A percentile compares a stretch with the other conserved stretches of the same genome.
Conservation (phyloP, 1,140 invertebrate genomes). For the Eufriesea mexicana region DNA sequence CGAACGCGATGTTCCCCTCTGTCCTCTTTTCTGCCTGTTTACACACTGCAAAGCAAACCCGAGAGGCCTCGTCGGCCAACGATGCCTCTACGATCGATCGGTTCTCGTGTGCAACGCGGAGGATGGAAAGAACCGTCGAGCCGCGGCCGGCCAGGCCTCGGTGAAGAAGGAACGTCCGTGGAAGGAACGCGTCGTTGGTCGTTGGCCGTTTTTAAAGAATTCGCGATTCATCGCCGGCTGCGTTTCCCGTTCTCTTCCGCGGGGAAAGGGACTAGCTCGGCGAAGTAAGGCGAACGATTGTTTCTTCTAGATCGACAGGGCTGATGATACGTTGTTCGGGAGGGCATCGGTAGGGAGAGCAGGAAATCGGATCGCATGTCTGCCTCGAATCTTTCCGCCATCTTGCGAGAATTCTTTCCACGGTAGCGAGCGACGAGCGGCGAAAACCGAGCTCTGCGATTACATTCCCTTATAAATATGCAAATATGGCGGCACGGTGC, state of each 20-base stretch:
- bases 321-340: conserved; percentile 76
- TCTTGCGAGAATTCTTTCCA: conserved; percentile 79
- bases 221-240: background rate
- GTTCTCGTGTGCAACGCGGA: conserved; percentile 27
- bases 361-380: conserved; percentile 82
- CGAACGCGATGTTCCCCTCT: conserved; percentile 39
- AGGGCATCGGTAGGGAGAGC: conserved; percentile 43
- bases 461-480: conserved; percentile 83
- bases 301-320: conserved; percentile 77
- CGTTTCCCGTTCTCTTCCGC: background rate
- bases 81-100: conserved; percentile 54
- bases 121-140: conserved; percentile 31
- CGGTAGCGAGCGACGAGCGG: conserved; percentile 73
- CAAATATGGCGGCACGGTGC: conserved; percentile 76
- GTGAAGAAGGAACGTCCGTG: background rate
- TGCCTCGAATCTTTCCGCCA: conserved; percentile 81
- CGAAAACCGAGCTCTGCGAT: conserved; percentile 81
- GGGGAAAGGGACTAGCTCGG: background rate
- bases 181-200: background rate
- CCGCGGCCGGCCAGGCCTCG: too few relatives aligned
- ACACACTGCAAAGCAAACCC: conserved; percentile 52
- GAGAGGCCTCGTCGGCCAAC: conserved; percentile 35
- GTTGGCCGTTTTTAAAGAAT: background rate
- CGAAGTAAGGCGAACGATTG: conserved; percentile 66
- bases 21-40: conserved; percentile 65